Base-by-base conservation (phyloP, 2,113 vertebrate species). In the Pseudolaguvia tuberculata region DNA sequence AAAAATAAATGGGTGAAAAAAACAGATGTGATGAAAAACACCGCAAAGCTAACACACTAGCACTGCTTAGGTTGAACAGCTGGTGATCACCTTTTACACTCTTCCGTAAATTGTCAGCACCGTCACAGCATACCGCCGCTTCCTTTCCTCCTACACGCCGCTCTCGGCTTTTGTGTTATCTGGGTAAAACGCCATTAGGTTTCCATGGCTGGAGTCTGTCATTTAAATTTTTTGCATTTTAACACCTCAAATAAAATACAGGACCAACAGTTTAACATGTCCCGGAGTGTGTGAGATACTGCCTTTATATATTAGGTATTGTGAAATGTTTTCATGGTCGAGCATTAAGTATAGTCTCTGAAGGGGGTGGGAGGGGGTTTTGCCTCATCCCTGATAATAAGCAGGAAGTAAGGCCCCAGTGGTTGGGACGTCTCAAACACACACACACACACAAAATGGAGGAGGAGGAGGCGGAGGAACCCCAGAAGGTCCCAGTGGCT, bases 381-480 rank as follows among this genome's bases (percentile, higher is more conserved):
- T 81, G 52, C 53, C 78, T 39, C 73, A 76, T 76, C 39, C 55
- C 21, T 56, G 73, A 76, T 81, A 81, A 78, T 78, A 72, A 78
- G 80, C 55, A 56, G 47, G 57, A 66, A 71, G 66, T 75, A 47
- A 70, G 77, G 68, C 71, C 73, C 25, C 66, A 77, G 48, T 5
- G 13, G 53, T 7, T 21, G 70, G 59, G 55, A 35, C 25, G 53
- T 50, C 57, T 45, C 39, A 57, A 42, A 51, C 50, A 63, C 48
- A 66, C 69, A 78, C 62, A 62, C 42, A 73, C 29, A 70, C 66
- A 59, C 42, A 59, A 12, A 52, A 10, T 18, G 56, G 27, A 31
- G 42, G 8, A 50, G 56, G 75, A 57, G 23, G 27, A 52, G 67
- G 73, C 67, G 35, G 67, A 57, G 29, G 59, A 63, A 35, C 57